These are phyloP conservation scores for Rhagoletis pomonella DNA, from an alignment of 1,140 invertebrate genomes.

Conservation along the genomic window DNA sequence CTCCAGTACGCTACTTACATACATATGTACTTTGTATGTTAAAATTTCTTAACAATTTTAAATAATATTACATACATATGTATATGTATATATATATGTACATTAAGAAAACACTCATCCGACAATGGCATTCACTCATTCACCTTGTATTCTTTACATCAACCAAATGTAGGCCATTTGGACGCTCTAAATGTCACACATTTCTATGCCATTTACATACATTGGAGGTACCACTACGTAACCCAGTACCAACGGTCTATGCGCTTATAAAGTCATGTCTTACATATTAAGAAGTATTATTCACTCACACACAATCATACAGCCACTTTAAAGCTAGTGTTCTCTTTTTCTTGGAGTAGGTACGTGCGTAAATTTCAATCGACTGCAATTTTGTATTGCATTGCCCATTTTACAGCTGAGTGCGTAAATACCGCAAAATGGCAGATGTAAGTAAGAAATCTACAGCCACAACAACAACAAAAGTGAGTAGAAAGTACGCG, in stretches of 20 bases:
- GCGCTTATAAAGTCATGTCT: neutral
- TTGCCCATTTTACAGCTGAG: constrained; percentile 9
- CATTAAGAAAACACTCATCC: neutral
- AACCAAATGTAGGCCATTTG: constrained; percentile 25
- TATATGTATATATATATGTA: neutral
- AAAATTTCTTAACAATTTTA: too few species aligned
- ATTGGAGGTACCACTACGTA: constrained; percentile 6
- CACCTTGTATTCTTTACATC: constrained; percentile 1
- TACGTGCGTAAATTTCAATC: constrained; percentile 40
- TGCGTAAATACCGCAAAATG: constrained; percentile 14
- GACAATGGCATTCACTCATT: neutral
- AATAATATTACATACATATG: neutral
- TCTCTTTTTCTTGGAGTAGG: neutral
- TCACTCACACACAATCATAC: neutral
- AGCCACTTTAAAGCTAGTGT: neutral
- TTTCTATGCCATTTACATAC: neutral
- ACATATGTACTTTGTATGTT: too few species aligned
- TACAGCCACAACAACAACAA: neutral
- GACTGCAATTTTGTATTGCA: constrained; percentile 40
- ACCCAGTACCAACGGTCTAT: neutral
- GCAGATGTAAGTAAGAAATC: neutral
- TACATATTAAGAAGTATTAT: neutral
- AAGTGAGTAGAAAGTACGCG: constrained; percentile 8
- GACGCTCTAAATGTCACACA: constrained; percentile 36
- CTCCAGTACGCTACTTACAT: too few species aligned